Percentiles rank a stretch among this genome's conserved stretches.
Conservation (phyloP, 2,113 vertebrate genomes). For the Gavia stellata region DNA sequence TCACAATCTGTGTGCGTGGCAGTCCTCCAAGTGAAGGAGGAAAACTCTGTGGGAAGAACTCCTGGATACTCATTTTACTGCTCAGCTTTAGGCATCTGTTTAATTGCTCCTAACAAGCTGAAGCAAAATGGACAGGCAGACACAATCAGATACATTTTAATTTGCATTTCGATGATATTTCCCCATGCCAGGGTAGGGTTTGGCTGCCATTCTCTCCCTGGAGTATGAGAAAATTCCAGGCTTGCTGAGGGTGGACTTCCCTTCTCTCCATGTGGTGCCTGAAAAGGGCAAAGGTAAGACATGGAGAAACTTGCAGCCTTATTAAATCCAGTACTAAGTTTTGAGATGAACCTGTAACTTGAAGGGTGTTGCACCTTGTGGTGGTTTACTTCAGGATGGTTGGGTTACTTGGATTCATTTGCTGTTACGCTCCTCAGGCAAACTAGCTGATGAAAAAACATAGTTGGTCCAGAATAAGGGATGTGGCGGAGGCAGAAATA, state of each 20-base stretch:
- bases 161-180: not conserved
- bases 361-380: not conserved
- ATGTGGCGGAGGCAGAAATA: not conserved
- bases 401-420: not conserved
- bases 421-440: not conserved
- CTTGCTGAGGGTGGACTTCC: not conserved
- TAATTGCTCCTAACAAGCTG: slow-evolving; percentile 38
- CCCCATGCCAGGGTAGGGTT: not conserved
- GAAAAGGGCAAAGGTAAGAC: not conserved
- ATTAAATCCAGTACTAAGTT: not conserved
- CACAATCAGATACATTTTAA: not conserved
- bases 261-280: not conserved
- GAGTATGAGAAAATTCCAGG: not conserved
- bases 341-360: not conserved
- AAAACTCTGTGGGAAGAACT: slow-evolving; percentile 2
- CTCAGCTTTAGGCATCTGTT: slow-evolving; percentile 36
- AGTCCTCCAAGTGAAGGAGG: slow-evolving; percentile 7
- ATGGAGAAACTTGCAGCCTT: not conserved
- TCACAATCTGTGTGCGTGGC: slow-evolving; percentile 2
- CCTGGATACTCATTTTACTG: slow-evolving; percentile 16
- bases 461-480: not conserved
- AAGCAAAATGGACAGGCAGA: slow-evolving; percentile 21
- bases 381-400: not conserved
- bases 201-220: not conserved
- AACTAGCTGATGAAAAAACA: not conserved